Base-by-base conservation (phyloP, 2,797 vertebrate genomes). In the Peromyscus attwateri region DNA sequence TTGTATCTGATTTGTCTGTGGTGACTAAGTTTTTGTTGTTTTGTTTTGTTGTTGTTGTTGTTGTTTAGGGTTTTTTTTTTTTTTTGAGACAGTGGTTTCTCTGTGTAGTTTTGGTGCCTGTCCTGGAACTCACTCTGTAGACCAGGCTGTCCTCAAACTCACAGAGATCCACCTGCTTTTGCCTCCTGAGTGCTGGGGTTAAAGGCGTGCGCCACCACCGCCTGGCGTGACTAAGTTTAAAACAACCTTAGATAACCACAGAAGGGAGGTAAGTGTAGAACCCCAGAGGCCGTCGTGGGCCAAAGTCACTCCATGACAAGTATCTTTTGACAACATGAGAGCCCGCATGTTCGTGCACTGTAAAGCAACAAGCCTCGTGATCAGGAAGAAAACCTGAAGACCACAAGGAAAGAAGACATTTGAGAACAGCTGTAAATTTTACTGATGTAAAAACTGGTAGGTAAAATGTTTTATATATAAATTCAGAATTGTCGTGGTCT, bases 401-500 rank as follows among this genome's bases (percentile, higher is more conserved):
- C 84, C 77, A 16, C 40, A 37, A 57, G 31, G 52, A 71, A 83
- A 91, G 11, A 84, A 68, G 66, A 17, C 4, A 76, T n/a, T 66
- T 37, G 6, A 11, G 46, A 19, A 94, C 27, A 9, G 34, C 34
- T 84, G 75, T 83, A 43, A 40, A 60, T 62, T 92, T 81, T 66
- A 43, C 60, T 85, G 3, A 64, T 75, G 4, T 49, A 77, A 84
- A 94, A 97, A 66, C 5, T 94, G 70, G 57, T 10, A 87, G 29
- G 70, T 85, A 2, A 76, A 85, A 77, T 66, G 25, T 73, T 85
- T 88, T 91, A 34, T 29, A 27, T 81, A 2, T 66, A 89, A 94
- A 94, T 82, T 81, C 62, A 94, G 75, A 96, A 87, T 68, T 82
- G 29, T 55, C 84, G 9, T 85, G 52, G 29, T 77, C 49, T 84